Evolutionary conservation across 1,140 invertebrate species (phyloP).

Genomic region (Manduca sexta): DNA sequence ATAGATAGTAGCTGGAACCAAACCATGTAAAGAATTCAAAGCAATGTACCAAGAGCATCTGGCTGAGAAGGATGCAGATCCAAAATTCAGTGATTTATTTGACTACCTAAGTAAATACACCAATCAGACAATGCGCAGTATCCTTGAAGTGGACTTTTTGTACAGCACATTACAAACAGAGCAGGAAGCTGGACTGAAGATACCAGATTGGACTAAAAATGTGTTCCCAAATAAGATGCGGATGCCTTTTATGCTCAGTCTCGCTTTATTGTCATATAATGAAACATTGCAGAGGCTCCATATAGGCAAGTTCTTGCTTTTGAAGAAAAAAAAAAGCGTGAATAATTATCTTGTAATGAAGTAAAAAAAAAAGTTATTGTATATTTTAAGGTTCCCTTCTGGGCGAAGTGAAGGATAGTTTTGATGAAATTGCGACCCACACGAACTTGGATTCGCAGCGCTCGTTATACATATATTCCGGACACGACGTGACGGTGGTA

Average conservation of each 20-base stretch:
- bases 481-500: slow-evolving; percentile 84
- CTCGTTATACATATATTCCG: slow-evolving; percentile 74
- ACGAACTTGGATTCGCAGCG: slow-evolving; percentile 34
- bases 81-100: slow-evolving; percentile 76
- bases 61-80: slow-evolving; percentile 71
- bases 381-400: no score
- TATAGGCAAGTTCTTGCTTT: slow-evolving; percentile 71
- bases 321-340: no score
- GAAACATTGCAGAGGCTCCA: slow-evolving; percentile 81
- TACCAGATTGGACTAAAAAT: slow-evolving; percentile 82
- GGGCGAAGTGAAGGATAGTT: not conserved
- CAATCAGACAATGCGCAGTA: slow-evolving; percentile 77
- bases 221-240: slow-evolving; percentile 81
- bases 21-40: slow-evolving; percentile 74
- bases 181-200: slow-evolving; percentile 75
- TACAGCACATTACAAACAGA: slow-evolving; percentile 84
- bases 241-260: slow-evolving; percentile 78
- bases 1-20: slow-evolving; percentile 77
- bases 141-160: slow-evolving; percentile 81
- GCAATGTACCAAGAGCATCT: slow-evolving; percentile 73
- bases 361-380: no score
- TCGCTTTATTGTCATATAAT: slow-evolving; percentile 81
- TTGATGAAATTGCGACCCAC: slow-evolving; percentile 30
- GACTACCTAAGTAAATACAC: slow-evolving; percentile 77
- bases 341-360: no score